Base-by-base conservation (phyloP, 2,797 vertebrate species). In the Gorsachius magnificus region DNA sequence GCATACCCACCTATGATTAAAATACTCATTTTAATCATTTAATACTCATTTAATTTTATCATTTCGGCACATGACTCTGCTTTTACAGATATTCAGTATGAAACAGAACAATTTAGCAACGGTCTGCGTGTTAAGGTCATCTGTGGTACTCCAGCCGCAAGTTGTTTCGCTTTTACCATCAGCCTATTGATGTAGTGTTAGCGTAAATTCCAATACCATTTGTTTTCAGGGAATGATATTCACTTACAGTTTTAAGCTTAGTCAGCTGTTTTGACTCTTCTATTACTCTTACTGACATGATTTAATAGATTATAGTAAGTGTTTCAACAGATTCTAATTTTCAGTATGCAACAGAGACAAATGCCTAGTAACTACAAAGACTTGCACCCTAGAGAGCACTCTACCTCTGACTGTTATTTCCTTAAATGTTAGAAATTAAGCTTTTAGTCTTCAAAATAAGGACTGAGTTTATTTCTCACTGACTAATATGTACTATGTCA, bases 271-370 rank as follows among this genome's bases (percentile, higher is more conserved):
- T 86, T 83, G 29, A 36, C n/a, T 70, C 53, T 57, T 77, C 57
- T 74, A 19, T 68, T 81, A 72, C 75, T 78, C 69, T 89, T 65
- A 89, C 70, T 61, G 85, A 71, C 70, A 48, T 60, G 33, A 83
- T 63, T 91, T 69, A 96, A 95, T 58, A 68, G 95, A 95, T 83
- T 71, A 89, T 31, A 65, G 43, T 45, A 81, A 81, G 57, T 54
- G 89, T 90, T 90, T 93, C 77, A 93, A 57, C 43, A 69, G n/a
- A 61, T 28, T 72, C 26, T 83, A 82, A 93, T 94, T 89, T 90
- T 95, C n/a, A 35, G 26, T 24, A 66, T 41, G 60, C 57, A 77
- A 29, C 57, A 61, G 63, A 79, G 77, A 17, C 26, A 83, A 83
- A 78, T 24, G 6, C 17, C 38, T 58, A 46, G 31, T 28, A 66